Base-by-base conservation (phyloP, 2,797 vertebrate species). In the Podarcis lilfordi region DNA sequence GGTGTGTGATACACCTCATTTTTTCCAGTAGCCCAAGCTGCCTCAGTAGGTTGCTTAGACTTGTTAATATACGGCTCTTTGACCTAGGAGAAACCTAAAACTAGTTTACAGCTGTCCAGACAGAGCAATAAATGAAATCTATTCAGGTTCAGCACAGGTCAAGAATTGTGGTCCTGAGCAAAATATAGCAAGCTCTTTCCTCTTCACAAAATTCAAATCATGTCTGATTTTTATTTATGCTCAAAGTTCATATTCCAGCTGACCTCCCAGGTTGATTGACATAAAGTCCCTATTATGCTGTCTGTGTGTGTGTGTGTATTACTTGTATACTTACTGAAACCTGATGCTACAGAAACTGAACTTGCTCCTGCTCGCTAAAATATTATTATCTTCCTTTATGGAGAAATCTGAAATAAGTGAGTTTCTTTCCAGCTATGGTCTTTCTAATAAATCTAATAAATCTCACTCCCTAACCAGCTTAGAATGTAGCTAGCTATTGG, bases 171-270 rank as follows among this genome's bases (percentile, higher is more conserved):
- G 0, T 13, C 15, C 10, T 40, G 23, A 86, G 32, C 3, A 88
- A 83, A 82, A n/a, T 5, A 50, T 4, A 25, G 0, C 0, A 87
- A 64, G 45, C 7, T 85, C 82, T 86, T 82, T 85, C 23, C 19
- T 40, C 8, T 80, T 89, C 37, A 80, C 13, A 77, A 82, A 86
- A 82, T 86, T 71, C 8, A 82, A 76, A 84, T 23, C 0, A 59
- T 35, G 7, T 0, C 75, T 91, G 1, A 64, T 88, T 91, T 88
- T 86, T 17, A 15, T 88, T 50, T 72, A 76, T 74, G 21, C 43
- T 66, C 80, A 15, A 91, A 86, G 77, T 86, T 4, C 27, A 90
- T 19, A 85, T 80, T 59, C 74, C 25, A n/a, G 3, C 71, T 79
- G 72, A 77, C 17, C 3, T 79, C 83, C 88, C 68, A 32, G 80